Evolutionary conservation across 1,140 invertebrate species (phyloP).

Genomic region (Nymphalis io): DNA sequence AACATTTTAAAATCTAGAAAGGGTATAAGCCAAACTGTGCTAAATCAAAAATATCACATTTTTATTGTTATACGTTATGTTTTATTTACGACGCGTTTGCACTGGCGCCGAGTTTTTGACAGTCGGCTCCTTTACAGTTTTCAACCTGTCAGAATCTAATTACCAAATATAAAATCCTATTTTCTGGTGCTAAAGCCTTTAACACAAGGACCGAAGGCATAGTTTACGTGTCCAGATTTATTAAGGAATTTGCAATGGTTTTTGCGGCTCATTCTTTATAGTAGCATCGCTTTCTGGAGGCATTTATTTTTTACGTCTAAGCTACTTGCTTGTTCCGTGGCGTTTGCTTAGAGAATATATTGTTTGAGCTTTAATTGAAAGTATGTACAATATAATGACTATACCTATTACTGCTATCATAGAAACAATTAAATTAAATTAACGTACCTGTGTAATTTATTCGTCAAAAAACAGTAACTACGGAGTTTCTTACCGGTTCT

Average conservation of each 20-base stretch:
- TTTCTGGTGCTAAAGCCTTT: conserved; percentile 3
- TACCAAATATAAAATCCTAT: conserved; percentile 47
- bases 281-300: conserved; percentile 54
- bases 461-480: too few species aligned
- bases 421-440: too few species aligned
- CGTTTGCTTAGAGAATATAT: conserved; percentile 2
- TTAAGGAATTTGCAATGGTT: conserved; percentile 35
- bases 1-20: conserved; percentile 7
- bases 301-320: conserved; percentile 33
- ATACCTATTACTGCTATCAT: too few species aligned
- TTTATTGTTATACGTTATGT: conserved; percentile 51
- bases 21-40: conserved; percentile 40
- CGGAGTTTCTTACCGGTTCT: too few species aligned
- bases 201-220: conserved; percentile 14
- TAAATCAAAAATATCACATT: conserved; percentile 44
- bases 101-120: conserved; percentile 71
- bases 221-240: conserved; percentile 1
- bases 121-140: conserved; percentile 70
- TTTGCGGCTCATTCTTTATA: conserved; percentile 67
- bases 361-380: not conserved
- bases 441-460: too few species aligned
- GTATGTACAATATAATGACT: too few species aligned
- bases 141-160: conserved; percentile 75
- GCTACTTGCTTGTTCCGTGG: conserved; percentile 15
- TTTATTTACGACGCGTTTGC: conserved; percentile 60